Conservation (phyloP, 2,888 invertebrate genomes). For the Andrena praecox region DNA sequence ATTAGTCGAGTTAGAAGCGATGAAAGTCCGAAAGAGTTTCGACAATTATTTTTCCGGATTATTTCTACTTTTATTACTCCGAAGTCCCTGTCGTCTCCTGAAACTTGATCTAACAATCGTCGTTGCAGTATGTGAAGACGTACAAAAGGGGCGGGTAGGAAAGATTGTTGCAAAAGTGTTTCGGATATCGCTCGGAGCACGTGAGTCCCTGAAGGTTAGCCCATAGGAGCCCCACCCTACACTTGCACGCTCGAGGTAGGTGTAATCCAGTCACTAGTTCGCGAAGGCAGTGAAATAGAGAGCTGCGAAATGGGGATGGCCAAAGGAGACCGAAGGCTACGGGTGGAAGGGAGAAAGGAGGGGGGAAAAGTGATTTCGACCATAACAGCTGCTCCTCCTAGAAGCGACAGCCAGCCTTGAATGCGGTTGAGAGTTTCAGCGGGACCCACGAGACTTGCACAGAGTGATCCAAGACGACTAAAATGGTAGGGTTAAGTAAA, state of each 20-base stretch:
- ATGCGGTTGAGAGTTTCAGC: slow-evolving; percentile 65
- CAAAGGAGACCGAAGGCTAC: slow-evolving; percentile 42
- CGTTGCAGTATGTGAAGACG: slow-evolving; percentile 9
- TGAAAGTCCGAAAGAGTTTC: too few relatives aligned
- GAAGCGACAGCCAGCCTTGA: slow-evolving; percentile 65
- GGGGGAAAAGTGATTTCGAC: slow-evolving; percentile 76
- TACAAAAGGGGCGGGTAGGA: slow-evolving; percentile 58
- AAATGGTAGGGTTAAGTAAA: slow-evolving; percentile 70
- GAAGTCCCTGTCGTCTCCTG: neutral
- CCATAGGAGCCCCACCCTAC: slow-evolving; percentile 28
- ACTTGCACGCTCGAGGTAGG: slow-evolving; percentile 43
- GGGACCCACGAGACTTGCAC: slow-evolving; percentile 62
- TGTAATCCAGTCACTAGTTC: slow-evolving; percentile 63
- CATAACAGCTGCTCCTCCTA: slow-evolving; percentile 75
- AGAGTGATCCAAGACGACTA: slow-evolving; percentile 67
- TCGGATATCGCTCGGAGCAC: slow-evolving; percentile 61
- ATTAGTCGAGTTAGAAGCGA: too few relatives aligned
- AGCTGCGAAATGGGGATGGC: slow-evolving; percentile 51
- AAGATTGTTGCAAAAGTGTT: slow-evolving; percentile 68
- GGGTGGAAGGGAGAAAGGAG: slow-evolving; percentile 52
- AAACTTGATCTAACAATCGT: neutral
- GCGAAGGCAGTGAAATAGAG: slow-evolving; percentile 65
- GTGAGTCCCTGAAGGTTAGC: slow-evolving; percentile 64
- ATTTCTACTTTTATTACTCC: too few relatives aligned
- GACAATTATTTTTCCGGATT: too few relatives aligned